Percentiles rank a stretch among this genome's conserved stretches.
phyloP scores from a whole-genome alignment of 2,888 invertebrate species.

The Agonopterix arenella region DNA sequence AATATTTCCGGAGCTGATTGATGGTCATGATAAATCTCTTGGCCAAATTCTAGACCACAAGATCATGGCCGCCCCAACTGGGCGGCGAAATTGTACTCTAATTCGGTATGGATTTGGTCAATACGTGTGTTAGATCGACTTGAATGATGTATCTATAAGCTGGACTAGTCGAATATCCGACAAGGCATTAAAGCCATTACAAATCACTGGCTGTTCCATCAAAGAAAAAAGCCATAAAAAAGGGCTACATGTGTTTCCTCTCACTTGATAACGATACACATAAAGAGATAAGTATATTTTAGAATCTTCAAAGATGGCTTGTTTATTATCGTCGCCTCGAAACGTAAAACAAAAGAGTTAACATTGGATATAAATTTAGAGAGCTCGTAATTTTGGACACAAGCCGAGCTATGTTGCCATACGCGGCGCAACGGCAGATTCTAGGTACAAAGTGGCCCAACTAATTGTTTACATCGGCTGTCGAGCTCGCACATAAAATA shows the following conservation, averaged over 20 bases:
- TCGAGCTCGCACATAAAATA: conserved; percentile 53
- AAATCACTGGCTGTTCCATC: too few relatives aligned
- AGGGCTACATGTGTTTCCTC: conserved; percentile 15
- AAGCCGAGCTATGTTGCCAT: conserved; percentile 39
- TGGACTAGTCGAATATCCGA: too few relatives aligned
- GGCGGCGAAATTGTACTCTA: too few relatives aligned
- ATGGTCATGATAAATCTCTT: neutral
- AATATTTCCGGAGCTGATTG: conserved; percentile 2
- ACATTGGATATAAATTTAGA: conserved; percentile 55
- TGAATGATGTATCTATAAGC: too few relatives aligned
- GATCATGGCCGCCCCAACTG: neutral
- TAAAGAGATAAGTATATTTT: conserved; percentile 52
- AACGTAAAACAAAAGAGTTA: conserved; percentile 55
- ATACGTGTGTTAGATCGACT: too few relatives aligned
- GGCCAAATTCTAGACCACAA: neutral
- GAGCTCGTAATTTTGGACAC: conserved; percentile 47
- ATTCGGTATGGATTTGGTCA: too few relatives aligned
- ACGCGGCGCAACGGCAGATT: conserved; percentile 13
- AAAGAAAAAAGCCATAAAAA: too few relatives aligned
- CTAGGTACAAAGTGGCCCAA: conserved; percentile 17
- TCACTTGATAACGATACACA: conserved; percentile 36
- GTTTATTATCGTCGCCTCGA: conserved; percentile 45
- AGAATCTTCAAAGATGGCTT: conserved; percentile 58
- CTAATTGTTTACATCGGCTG: conserved; percentile 42
- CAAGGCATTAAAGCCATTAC: too few relatives aligned